These are phyloP conservation scores for Melanerpes aurifrons DNA, from an alignment of 2,113 vertebrate species.

Conservation along the genomic window DNA sequence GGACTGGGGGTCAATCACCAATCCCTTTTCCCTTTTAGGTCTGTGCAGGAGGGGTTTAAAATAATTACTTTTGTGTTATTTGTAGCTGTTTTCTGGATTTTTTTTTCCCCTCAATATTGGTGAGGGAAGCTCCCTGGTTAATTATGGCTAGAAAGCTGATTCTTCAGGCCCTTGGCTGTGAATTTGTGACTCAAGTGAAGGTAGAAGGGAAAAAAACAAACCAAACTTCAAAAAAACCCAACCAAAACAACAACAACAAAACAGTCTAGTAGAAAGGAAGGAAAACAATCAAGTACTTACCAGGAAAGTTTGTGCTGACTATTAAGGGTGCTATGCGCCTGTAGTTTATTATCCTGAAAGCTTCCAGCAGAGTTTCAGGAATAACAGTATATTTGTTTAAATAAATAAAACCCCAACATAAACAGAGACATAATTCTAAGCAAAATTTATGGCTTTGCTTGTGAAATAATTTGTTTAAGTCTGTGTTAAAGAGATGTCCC, in stretches of 20 bases:
- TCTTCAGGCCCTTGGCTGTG: background rate
- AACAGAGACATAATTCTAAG: background rate
- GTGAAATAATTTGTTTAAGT: background rate
- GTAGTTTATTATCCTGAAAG: background rate
- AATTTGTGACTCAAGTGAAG: background rate
- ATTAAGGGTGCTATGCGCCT: background rate
- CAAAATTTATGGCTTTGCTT: background rate
- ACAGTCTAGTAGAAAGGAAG: background rate
- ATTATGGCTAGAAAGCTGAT: background rate
- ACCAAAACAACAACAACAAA: too few relatives aligned
- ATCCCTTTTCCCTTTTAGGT: background rate
- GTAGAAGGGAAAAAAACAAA: background rate
- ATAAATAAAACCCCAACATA: background rate
- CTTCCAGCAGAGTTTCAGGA: conserved; percentile 13
- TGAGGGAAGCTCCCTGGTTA: background rate
- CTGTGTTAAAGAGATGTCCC: background rate
- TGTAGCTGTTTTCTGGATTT: background rate
- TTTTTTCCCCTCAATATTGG: background rate
- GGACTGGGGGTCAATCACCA: background rate
- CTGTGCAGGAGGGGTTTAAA: background rate
- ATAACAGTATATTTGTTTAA: background rate
- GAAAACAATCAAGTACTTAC: background rate
- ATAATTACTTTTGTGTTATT: background rate
- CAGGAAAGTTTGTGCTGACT: background rate
- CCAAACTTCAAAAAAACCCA: too few relatives aligned